These are phyloP conservation scores for Irena cyanogastra DNA, from an alignment of 2,113 vertebrate species.

Conservation along the genomic window DNA sequence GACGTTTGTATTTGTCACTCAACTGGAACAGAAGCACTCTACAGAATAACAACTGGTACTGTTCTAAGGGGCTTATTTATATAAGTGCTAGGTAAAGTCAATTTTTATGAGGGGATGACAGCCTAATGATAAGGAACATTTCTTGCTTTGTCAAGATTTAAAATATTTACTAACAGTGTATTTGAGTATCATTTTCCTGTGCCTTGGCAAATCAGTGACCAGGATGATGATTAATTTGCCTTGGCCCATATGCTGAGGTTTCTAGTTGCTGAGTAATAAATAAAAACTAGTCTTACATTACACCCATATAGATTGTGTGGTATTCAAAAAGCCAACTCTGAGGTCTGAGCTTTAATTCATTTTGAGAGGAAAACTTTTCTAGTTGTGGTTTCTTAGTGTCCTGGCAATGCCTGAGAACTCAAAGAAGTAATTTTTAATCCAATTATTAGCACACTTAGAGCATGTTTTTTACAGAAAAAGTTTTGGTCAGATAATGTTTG, in stretches of 20 bases:
- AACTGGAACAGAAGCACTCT: not conserved
- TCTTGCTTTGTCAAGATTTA: not conserved
- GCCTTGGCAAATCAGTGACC: not conserved
- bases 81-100: not conserved
- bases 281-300: not conserved
- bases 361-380: not conserved
- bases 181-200: not conserved
- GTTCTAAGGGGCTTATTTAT: not conserved
- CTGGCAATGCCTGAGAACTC: not conserved
- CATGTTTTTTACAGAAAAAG: not conserved
- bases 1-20: not conserved
- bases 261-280: not conserved
- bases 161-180: not conserved
- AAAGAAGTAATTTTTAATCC: not conserved
- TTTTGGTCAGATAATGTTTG: not conserved
- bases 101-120: not conserved
- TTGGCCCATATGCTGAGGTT: not conserved
- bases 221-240: not conserved
- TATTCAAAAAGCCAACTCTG: not conserved
- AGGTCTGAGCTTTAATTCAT: not conserved
- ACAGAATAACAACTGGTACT: not conserved
- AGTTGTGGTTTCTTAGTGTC: constrained; percentile 1
- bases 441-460: not conserved
- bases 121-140: not conserved
- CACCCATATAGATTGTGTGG: not conserved